Conservation (phyloP, 2,888 invertebrate genomes). For the Zygaena filipendulae region DNA sequence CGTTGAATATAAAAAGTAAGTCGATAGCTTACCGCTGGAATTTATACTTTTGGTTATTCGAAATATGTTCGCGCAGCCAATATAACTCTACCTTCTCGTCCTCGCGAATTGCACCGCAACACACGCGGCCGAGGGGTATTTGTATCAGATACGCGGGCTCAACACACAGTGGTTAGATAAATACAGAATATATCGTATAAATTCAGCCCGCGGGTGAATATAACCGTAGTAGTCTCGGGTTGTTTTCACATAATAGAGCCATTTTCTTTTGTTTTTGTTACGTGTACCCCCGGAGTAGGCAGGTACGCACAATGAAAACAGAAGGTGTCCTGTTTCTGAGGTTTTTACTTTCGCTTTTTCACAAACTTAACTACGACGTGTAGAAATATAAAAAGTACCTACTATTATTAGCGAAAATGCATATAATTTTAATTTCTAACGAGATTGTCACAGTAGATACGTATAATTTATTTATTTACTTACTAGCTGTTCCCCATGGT, state of each 20-base stretch:
- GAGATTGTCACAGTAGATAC: too few species aligned
- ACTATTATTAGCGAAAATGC: too few species aligned
- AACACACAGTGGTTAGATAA: conserved; percentile 31
- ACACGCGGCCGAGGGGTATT: conserved; percentile 11
- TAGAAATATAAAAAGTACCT: too few species aligned
- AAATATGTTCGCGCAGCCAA: conserved; percentile 50
- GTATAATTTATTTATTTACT: too few species aligned
- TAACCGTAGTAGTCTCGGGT: conserved; percentile 60
- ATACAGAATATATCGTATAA: conserved; percentile 62
- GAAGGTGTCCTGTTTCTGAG: conserved; percentile 57
- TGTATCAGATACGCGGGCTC: conserved; percentile 26
- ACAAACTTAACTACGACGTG: too few species aligned
- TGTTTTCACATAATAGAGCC: conserved; percentile 69
- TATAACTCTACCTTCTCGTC: conserved; percentile 21
- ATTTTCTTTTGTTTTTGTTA: conserved; percentile 68
- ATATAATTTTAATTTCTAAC: too few species aligned
- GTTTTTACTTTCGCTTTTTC: conserved; percentile 39
- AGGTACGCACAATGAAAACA: conserved; percentile 59
- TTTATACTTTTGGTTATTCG: conserved; percentile 68
- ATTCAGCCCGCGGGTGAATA: conserved; percentile 65
- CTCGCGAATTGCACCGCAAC: conserved; percentile 1
- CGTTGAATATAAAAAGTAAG: conserved; percentile 65
- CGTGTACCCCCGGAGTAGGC: conserved; percentile 56
- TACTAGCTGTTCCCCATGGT: too few species aligned
- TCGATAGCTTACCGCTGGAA: conserved; percentile 65